Conservation (phyloP, 2,888 invertebrate genomes). For the Cheilosia variabilis region DNA sequence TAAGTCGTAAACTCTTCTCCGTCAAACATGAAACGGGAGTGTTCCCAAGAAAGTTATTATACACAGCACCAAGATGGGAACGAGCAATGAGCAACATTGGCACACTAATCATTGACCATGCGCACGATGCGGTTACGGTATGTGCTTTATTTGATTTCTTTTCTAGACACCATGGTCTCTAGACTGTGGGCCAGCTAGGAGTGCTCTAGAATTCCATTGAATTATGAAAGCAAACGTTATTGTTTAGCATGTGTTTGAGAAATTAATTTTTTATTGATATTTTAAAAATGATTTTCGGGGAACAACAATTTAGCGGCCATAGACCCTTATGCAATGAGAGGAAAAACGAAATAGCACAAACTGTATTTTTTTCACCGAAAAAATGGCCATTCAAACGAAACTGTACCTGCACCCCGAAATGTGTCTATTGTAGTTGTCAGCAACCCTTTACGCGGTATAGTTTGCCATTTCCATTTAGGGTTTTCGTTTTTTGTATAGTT, state of each 20-base stretch:
- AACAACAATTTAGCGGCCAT: slow-evolving; percentile 15
- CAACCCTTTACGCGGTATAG: slow-evolving; percentile 42
- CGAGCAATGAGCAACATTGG: slow-evolving; percentile 38
- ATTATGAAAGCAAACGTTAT: slow-evolving; percentile 18
- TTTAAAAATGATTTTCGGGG: slow-evolving; percentile 38
- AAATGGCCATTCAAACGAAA: slow-evolving; percentile 1
- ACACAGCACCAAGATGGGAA: slow-evolving; percentile 19
- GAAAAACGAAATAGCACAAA: slow-evolving; percentile 10
- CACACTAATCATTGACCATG: slow-evolving; percentile 64
- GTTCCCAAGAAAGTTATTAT: slow-evolving; percentile 62
- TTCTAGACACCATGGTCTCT: slow-evolving; percentile 19
- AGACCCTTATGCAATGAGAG: slow-evolving; percentile 51
- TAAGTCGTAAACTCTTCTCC: slow-evolving; percentile 66
- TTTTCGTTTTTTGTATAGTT: not conserved
- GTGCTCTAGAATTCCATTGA: slow-evolving; percentile 4
- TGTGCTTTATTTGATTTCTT: slow-evolving; percentile 61
- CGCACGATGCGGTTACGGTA: slow-evolving; percentile 54
- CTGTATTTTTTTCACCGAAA: slow-evolving; percentile 21
- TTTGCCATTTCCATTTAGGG: slow-evolving; percentile 19
- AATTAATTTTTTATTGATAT: slow-evolving; percentile 37
- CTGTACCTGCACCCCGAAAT: slow-evolving; percentile 18
- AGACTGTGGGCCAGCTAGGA: not conserved
- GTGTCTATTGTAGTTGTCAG: slow-evolving; percentile 5
- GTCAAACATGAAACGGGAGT: slow-evolving; percentile 72
- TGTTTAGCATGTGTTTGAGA: slow-evolving; percentile 1